These are phyloP conservation scores for Noctua janthe DNA, from an alignment of 2,888 invertebrate species.

Conservation along the genomic window DNA sequence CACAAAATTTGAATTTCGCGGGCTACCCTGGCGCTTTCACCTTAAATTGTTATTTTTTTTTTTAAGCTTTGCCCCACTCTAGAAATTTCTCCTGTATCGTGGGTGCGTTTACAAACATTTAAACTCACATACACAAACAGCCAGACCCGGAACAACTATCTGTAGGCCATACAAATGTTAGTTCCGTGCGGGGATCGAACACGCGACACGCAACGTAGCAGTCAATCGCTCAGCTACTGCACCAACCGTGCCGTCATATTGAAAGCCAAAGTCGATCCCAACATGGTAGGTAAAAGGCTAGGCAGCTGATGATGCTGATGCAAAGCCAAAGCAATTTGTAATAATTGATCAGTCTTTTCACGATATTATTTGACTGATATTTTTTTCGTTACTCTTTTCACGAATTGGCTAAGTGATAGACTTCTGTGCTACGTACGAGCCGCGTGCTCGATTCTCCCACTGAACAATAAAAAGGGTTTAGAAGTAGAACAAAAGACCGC, in stretches of 20 bases:
- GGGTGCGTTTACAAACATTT: no score
- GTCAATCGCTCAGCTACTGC: no score
- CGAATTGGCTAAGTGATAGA: background rate
- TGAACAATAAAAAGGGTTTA: background rate
- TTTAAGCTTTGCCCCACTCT: no score
- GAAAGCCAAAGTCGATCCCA: background rate
- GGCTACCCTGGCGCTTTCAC: no score
- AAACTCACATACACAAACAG: no score
- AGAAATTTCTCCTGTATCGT: no score
- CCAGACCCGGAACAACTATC: no score
- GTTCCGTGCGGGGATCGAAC: no score
- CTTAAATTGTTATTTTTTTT: background rate
- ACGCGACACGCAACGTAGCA: no score
- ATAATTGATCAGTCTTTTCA: background rate
- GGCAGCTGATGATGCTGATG: background rate
- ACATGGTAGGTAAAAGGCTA: background rate
- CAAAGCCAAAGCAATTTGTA: background rate
- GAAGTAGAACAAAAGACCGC: background rate
- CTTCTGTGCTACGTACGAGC: background rate
- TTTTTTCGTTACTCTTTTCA: background rate
- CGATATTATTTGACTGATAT: background rate
- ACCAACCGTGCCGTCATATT: no score
- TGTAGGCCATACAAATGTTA: no score
- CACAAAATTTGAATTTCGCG: no score
- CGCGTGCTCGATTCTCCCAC: background rate